phyloP scores from a whole-genome alignment of 2,888 invertebrate species.

The Dynastes tityus region DNA sequence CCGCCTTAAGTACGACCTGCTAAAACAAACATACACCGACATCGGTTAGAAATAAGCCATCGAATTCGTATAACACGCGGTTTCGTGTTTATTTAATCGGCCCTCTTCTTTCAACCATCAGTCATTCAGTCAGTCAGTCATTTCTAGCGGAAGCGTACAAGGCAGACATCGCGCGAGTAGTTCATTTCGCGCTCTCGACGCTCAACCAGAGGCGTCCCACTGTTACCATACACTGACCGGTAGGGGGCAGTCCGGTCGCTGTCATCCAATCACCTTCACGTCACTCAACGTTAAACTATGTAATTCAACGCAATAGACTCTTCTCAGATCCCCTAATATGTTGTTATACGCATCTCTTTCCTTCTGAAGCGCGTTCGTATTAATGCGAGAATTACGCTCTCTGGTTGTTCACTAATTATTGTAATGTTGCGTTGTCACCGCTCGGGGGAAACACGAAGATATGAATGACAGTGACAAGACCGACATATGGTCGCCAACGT shows the following conservation, averaged over 20 bases:
- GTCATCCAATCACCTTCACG: constrained; percentile 58
- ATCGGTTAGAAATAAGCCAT: constrained; percentile 24
- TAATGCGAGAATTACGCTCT: not conserved
- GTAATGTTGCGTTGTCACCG: constrained; percentile 36
- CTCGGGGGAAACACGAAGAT: constrained; percentile 12
- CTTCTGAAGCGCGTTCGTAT: not conserved
- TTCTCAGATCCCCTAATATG: constrained; percentile 7
- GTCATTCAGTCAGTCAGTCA: constrained; percentile 26
- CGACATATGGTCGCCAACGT: constrained; percentile 30
- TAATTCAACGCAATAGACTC: constrained; percentile 30
- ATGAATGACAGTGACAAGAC: constrained; percentile 35
- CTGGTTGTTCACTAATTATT: constrained; percentile 37
- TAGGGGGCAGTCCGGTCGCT: constrained; percentile 57
- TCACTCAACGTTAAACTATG: constrained; percentile 45
- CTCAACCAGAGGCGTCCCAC: constrained; percentile 51
- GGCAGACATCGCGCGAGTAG: constrained; percentile 7
- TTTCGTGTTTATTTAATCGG: constrained; percentile 24
- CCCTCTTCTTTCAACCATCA: constrained; percentile 30
- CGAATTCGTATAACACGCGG: constrained; percentile 23
- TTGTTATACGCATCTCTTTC: not conserved
- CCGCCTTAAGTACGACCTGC: constrained; percentile 25
- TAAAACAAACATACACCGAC: constrained; percentile 27
- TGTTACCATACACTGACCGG: constrained; percentile 56
- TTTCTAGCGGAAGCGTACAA: constrained; percentile 21
- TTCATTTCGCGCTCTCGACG: constrained; percentile 28